A percentile compares a stretch with the other conserved stretches of the same genome.
phyloP scores from a whole-genome alignment of 2,888 invertebrate genomes.

The Cosmopolites sordidus region DNA sequence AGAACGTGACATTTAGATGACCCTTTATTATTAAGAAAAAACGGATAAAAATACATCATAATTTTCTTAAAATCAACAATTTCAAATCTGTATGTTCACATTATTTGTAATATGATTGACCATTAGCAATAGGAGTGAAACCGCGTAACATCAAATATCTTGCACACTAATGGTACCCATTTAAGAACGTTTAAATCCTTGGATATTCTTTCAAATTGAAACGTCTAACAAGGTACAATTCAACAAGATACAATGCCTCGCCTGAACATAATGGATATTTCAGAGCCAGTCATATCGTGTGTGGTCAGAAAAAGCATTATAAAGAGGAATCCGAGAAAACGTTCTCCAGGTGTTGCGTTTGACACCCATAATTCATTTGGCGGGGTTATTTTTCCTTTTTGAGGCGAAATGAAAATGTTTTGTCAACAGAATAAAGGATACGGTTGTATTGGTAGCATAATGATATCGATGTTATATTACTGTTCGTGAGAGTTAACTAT shows the following conservation, averaged over 20 bases:
- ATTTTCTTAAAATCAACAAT: no score
- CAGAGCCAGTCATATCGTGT: background rate
- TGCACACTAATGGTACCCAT: background rate
- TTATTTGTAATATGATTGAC: no score
- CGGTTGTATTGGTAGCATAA: no score
- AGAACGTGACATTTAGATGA: no score
- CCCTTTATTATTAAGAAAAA: no score
- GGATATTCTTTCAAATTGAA: background rate
- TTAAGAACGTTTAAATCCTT: background rate
- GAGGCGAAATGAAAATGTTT: background rate
- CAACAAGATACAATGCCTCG: background rate
- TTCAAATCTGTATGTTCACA: no score
- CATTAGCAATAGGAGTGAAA: no score
- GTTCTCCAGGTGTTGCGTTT: slow-evolving; percentile 1
- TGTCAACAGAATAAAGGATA: background rate
- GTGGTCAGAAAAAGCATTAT: background rate
- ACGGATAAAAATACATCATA: no score
- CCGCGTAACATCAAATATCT: no score
- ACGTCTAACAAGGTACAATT: background rate
- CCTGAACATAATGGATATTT: background rate
- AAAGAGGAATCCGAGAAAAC: background rate
- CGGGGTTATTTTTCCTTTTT: background rate
- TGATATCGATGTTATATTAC: no score
- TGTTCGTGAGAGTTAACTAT: no score
- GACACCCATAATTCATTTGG: slow-evolving; percentile 2